These are phyloP conservation scores for Peromyscus attwateri DNA, from an alignment of 2,797 vertebrate species.

Conservation along the genomic window DNA sequence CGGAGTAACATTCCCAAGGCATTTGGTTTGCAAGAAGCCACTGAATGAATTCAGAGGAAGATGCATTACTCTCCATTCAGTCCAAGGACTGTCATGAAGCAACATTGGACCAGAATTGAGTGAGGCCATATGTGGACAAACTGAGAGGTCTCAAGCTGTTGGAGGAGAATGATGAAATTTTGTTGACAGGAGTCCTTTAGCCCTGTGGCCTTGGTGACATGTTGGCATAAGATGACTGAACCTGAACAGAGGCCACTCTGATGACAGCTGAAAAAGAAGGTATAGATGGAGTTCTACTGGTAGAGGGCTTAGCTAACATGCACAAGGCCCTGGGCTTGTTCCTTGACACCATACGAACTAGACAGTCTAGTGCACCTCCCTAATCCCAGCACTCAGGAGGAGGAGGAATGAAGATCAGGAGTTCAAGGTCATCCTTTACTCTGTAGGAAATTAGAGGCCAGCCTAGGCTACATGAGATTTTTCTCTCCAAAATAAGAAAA, in stretches of 20 bases:
- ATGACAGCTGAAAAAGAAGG: no score
- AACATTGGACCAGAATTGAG: not conserved
- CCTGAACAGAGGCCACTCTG: not conserved
- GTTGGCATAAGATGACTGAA: not conserved
- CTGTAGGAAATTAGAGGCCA: not conserved
- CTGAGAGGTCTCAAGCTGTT: not conserved
- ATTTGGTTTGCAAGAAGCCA: conserved; percentile 19
- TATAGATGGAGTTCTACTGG: no score
- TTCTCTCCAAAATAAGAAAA: not conserved
- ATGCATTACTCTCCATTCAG: not conserved
- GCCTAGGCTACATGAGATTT: not conserved
- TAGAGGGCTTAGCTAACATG: no score
- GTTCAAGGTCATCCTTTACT: not conserved
- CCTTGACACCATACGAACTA: not conserved
- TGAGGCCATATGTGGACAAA: accelerated
- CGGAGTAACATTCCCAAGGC: not conserved
- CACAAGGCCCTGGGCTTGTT: not conserved
- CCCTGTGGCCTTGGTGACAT: not conserved
- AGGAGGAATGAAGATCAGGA: no score
- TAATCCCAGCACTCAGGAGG: not conserved
- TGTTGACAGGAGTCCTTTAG: not conserved
- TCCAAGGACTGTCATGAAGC: not conserved
- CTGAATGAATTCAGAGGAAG: not conserved
- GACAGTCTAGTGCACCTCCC: not conserved
- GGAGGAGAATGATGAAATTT: not conserved